phyloP scores from a whole-genome alignment of 2,888 invertebrate species.

The Atrina japonica region DNA sequence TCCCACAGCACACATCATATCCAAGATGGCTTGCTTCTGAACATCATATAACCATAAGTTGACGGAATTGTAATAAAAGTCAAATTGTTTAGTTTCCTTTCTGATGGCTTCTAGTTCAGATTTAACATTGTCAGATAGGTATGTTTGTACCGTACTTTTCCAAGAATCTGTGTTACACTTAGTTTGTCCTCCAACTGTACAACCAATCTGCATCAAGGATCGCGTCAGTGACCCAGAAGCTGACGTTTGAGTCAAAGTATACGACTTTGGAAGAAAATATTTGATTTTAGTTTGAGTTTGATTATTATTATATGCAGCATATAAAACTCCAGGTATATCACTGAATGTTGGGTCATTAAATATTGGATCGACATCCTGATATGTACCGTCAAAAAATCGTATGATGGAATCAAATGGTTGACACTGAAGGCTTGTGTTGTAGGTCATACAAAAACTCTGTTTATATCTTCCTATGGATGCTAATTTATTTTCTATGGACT shows the following conservation, averaged over 20 bases:
- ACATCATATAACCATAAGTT: slow-evolving; percentile 58
- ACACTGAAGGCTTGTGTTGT: slow-evolving; percentile 40
- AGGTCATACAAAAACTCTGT: slow-evolving; percentile 44
- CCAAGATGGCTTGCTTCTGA: slow-evolving; percentile 51
- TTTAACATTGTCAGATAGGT: slow-evolving; percentile 24
- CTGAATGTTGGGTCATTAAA: slow-evolving; percentile 62
- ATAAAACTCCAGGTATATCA: slow-evolving; percentile 57
- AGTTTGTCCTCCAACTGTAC: slow-evolving; percentile 42
- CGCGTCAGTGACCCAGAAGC: slow-evolving; percentile 50
- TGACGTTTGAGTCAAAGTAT: slow-evolving; percentile 35
- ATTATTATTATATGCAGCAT: slow-evolving; percentile 50
- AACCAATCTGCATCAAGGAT: slow-evolving; percentile 55
- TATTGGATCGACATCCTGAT: slow-evolving; percentile 46
- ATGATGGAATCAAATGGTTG: slow-evolving; percentile 54
- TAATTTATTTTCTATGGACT: slow-evolving; percentile 58
- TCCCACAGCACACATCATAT: slow-evolving; percentile 57
- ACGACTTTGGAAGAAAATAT: slow-evolving; percentile 52
- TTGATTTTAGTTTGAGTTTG: slow-evolving; percentile 51
- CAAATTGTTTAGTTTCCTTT: slow-evolving; percentile 33
- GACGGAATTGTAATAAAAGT: slow-evolving; percentile 57
- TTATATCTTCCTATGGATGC: slow-evolving; percentile 44
- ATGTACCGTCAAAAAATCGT: slow-evolving; percentile 67
- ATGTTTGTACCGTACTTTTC: slow-evolving; percentile 2
- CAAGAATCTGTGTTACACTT: slow-evolving; percentile 14
- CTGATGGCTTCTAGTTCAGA: slow-evolving; percentile 16